Percentiles rank a stretch among this genome's conserved stretches.
These are phyloP conservation scores for Nephila pilipes DNA, from an alignment of 1,140 invertebrate genomes.

Conservation along the genomic window DNA sequence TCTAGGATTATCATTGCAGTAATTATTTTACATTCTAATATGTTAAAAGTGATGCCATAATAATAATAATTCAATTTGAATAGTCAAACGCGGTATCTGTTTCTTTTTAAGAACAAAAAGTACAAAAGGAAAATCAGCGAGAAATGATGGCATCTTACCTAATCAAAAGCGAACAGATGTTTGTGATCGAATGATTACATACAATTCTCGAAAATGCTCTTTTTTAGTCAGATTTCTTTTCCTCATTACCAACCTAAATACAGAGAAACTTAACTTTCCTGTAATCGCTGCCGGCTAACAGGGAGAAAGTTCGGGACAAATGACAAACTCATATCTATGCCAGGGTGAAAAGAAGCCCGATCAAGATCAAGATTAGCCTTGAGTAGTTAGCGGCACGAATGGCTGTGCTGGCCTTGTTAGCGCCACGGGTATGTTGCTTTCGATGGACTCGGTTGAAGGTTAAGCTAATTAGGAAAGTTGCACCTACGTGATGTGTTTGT, in stretches of 20 bases:
- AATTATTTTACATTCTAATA: no score
- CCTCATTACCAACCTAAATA: not conserved
- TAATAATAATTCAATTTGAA: no score
- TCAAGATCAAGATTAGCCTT: constrained; percentile 20
- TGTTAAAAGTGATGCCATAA: no score
- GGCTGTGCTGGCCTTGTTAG: constrained; percentile 7
- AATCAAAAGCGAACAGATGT: not conserved
- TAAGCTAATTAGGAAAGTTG: constrained; percentile 4
- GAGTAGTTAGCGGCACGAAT: not conserved
- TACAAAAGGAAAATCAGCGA: not conserved
- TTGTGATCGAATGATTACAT: not conserved
- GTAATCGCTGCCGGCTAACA: not conserved
- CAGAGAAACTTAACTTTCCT: not conserved
- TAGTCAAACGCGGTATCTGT: no score
- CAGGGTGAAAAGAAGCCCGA: not conserved
- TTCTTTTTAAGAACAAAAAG: not conserved
- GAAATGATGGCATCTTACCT: not conserved
- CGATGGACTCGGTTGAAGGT: not conserved
- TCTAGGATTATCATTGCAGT: no score
- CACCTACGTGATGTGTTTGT: not conserved
- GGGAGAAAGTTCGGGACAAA: not conserved
- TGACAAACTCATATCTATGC: not conserved
- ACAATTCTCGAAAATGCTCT: not conserved
- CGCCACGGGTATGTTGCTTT: not conserved
- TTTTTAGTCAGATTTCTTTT: not conserved